Evolutionary conservation across 2,113 vertebrate species (phyloP).

Genomic region (Gulo gulo): DNA sequence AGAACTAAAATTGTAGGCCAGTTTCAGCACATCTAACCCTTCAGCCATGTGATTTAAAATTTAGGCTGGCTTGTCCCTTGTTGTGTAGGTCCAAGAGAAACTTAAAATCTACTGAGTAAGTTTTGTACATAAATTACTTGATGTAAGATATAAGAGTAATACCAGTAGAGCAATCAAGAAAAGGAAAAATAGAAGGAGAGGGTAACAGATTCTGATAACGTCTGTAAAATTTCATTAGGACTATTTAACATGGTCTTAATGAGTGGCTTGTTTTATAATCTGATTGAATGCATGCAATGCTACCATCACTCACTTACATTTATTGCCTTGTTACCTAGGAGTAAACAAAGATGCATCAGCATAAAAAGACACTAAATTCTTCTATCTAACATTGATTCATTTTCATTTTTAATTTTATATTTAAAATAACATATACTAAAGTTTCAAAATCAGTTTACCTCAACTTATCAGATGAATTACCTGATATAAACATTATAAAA

Average conservation of each 20-base stretch:
- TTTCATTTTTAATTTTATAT: slow-evolving; percentile 34
- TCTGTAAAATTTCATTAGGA: background rate
- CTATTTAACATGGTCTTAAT: background rate
- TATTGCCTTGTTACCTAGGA: background rate
- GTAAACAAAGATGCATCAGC: background rate
- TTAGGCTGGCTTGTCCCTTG: background rate
- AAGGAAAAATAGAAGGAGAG: background rate
- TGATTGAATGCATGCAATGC: background rate
- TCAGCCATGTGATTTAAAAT: slow-evolving; percentile 16
- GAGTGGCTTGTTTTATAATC: background rate
- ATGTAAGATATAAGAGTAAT: background rate
- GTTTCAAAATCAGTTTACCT: background rate
- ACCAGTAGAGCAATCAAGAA: background rate
- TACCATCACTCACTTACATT: background rate
- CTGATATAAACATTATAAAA: background rate
- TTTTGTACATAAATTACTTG: background rate
- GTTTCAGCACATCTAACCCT: background rate
- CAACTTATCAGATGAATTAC: background rate
- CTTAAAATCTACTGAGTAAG: background rate
- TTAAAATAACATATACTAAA: background rate
- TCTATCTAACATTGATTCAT: slow-evolving; percentile 11
- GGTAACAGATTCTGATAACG: background rate
- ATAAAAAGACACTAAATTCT: background rate
- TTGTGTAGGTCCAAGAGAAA: background rate
- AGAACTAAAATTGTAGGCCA: background rate